Evolutionary conservation across 2,797 vertebrate species (phyloP).

Genomic region (Synanceia verrucosa): DNA sequence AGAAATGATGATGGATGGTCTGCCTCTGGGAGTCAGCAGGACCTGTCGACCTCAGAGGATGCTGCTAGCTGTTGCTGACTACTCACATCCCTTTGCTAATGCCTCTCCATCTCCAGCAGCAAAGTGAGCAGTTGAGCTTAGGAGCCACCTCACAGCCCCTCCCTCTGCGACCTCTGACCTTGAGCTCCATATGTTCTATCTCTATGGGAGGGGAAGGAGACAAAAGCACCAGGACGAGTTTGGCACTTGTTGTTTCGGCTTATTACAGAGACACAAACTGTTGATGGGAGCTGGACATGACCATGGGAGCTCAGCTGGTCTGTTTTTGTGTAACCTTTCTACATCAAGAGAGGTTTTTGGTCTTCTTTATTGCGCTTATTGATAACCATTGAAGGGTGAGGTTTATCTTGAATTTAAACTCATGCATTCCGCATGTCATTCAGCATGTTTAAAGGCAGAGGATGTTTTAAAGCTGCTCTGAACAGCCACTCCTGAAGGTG

Average conservation of each 20-base stretch:
- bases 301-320: neutral
- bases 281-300: constrained; percentile 4
- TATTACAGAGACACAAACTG: neutral
- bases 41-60: constrained; percentile 4
- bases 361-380: neutral
- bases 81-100: neutral
- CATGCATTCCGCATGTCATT: no score
- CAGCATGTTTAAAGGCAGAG: no score
- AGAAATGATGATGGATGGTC: constrained; percentile 17
- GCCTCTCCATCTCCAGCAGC: neutral
- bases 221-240: constrained; percentile 18
- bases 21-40: constrained; percentile 1
- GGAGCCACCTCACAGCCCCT: constrained; percentile 24
- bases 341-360: neutral
- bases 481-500: neutral
- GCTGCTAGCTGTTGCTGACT: constrained; percentile 17
- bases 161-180: constrained; percentile 45
- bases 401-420: no score
- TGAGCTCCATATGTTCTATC: constrained; percentile 51
- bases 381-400: neutral
- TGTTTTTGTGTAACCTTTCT: neutral
- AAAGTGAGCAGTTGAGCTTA: constrained; percentile 35
- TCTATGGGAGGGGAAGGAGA: constrained; percentile 18
- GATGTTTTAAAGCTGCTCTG: neutral
- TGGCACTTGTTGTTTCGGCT: constrained; percentile 13